phyloP scores from a whole-genome alignment of 2,113 vertebrate genomes.

The Sclerurus mexicanus region DNA sequence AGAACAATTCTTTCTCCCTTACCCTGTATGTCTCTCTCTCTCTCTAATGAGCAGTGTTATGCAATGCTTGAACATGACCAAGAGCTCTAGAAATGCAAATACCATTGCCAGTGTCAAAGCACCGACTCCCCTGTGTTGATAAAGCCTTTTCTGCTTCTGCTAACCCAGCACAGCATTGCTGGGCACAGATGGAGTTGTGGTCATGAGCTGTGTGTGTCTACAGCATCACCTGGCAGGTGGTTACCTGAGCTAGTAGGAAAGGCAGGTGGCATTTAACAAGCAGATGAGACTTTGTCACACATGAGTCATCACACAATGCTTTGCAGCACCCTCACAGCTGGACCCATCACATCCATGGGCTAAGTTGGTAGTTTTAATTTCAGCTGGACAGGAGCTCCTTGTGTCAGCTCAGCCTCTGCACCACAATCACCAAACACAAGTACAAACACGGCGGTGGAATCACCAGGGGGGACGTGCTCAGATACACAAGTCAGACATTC shows the following conservation, averaged over 20 bases:
- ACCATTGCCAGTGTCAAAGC: background rate
- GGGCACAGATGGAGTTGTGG: background rate
- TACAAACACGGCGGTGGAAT: background rate
- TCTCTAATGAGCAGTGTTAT: background rate
- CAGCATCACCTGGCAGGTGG: background rate
- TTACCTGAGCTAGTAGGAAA: background rate
- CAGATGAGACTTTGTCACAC: accelerated
- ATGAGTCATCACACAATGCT: background rate
- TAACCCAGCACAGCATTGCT: background rate
- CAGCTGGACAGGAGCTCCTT: background rate
- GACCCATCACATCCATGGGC: background rate
- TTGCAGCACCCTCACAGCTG: background rate
- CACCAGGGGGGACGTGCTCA: background rate
- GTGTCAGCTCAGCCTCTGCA: background rate
- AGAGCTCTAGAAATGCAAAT: background rate
- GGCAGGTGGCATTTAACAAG: background rate
- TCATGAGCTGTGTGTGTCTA: background rate
- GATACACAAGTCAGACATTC: background rate
- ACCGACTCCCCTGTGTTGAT: background rate
- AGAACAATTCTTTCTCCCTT: background rate
- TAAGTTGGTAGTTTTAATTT: background rate
- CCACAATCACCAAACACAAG: background rate
- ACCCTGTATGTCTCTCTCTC: background rate
- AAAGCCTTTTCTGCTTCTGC: background rate
- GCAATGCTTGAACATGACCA: background rate